These are phyloP conservation scores for Aquatica leii DNA, from an alignment of 2,888 invertebrate genomes.

Conservation along the genomic window DNA sequence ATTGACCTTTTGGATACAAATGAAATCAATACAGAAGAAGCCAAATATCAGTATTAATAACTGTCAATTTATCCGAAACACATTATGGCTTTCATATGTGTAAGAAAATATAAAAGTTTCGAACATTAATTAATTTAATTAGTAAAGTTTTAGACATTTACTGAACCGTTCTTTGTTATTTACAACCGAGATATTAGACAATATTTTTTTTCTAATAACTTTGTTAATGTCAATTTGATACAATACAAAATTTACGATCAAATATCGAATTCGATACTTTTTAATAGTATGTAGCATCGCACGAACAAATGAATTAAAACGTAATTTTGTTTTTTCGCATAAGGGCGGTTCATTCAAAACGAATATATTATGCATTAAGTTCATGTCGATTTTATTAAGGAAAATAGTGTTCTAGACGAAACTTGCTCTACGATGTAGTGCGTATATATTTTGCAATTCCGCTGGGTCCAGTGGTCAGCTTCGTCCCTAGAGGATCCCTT, in stretches of 20 bases:
- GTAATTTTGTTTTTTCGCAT: constrained; percentile 19
- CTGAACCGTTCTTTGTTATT: constrained; percentile 57
- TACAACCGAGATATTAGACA: constrained; percentile 49
- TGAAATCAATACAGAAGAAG: constrained; percentile 29
- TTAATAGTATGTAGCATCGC: constrained; percentile 18
- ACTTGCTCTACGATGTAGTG: constrained; percentile 35
- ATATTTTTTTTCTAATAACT: constrained; percentile 38
- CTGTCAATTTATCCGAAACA: constrained; percentile 51
- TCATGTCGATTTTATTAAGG: constrained; percentile 35
- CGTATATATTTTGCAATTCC: constrained; percentile 59
- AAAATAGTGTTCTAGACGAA: constrained; percentile 37
- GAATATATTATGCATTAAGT: constrained; percentile 59
- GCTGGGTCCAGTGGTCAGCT: constrained; percentile 57
- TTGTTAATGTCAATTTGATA: constrained; percentile 34
- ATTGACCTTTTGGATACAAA: constrained; percentile 3
- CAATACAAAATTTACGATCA: constrained; percentile 33
- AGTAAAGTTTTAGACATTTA: constrained; percentile 62
- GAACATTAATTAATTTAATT: constrained; percentile 62
- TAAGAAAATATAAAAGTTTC: constrained; percentile 48
- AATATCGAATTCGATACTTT: constrained; percentile 28
- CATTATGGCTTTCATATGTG: constrained; percentile 45
- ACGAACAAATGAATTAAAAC: constrained; percentile 41
- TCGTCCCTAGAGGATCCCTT: constrained; percentile 56
- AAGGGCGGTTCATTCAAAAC: constrained; percentile 49
- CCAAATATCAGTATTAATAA: constrained; percentile 47